Base-by-base conservation (phyloP, 2,797 vertebrate species). In the Coluber constrictor region DNA sequence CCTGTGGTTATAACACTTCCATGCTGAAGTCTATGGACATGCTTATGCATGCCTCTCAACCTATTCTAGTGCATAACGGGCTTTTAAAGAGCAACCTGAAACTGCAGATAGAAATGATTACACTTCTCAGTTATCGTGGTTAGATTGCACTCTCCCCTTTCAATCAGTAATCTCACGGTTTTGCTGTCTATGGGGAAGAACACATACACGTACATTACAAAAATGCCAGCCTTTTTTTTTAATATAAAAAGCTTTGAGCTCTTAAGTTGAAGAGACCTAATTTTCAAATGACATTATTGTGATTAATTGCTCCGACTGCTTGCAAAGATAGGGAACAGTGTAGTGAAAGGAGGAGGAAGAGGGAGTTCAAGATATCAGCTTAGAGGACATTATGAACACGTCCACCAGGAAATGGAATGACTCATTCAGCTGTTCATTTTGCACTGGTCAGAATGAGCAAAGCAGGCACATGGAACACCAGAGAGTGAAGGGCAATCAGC, bases 331-430 rank as follows among this genome's bases (percentile, higher is more conserved):
- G 92, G 95, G 43, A 91, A 94, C 88, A 1, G 90, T 0, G 56
- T 56, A 8, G 74, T 10, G 47, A 25, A 27, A 56, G 55, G 47
- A 43, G 32, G 25, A 8, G 66, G 15, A 25, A 47, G 23, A 16
- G 25, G 3, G 57, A 55, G 56, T 23, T 74, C 20, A 51, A 87
- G 93, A 37, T 74, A 95, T 55, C 5, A 37, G 93, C 91, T 95
- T 5, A 88, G 51, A 92, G 18, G 92, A 92, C 57, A 93, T 0
- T 87, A 95, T 60, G 59, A 90, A 93, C 93, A 54, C 86, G 92
- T 91, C 59, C 57, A 93, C 93, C 57, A 93, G 92, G 63, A 94
- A 96, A 94, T 0, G 86, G 90, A 93, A 32, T 86, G 88, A 94
- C 92, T 51, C 92, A 96, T 86, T 66, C 59, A 90, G 47, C 92